These are phyloP conservation scores for Microtus pennsylvanicus DNA, from an alignment of 2,113 vertebrate genomes.

Conservation along the genomic window DNA sequence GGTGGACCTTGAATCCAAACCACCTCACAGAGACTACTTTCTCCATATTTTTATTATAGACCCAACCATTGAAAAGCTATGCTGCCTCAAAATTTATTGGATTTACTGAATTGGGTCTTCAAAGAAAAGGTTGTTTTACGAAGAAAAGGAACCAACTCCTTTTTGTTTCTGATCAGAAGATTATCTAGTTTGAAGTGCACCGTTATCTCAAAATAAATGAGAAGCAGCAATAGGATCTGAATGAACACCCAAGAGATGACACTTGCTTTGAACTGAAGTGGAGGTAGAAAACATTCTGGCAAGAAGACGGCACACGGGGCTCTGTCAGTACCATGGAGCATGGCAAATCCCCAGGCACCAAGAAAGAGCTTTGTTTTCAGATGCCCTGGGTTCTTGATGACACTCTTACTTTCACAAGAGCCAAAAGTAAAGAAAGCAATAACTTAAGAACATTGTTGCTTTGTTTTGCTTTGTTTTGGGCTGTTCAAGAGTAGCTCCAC, in stretches of 20 bases:
- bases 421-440: not conserved
- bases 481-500: not conserved
- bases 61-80: slow-evolving; percentile 60
- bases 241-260: slow-evolving; percentile 67
- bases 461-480: not conserved
- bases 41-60: slow-evolving; percentile 35
- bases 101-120: slow-evolving; percentile 65
- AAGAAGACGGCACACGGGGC: not conserved
- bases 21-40: slow-evolving; percentile 18
- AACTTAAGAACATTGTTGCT: not conserved
- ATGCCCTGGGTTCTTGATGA: not conserved
- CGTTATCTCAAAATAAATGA: slow-evolving; percentile 76
- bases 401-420: slow-evolving; percentile 48
- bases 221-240: slow-evolving; percentile 65
- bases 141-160: not conserved
- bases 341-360: slow-evolving; percentile 40
- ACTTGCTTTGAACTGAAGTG: slow-evolving; percentile 68
- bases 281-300: not conserved
- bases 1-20: slow-evolving; percentile 16
- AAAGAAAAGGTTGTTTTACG: slow-evolving; percentile 54
- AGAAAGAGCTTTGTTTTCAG: slow-evolving; percentile 63
- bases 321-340: slow-evolving; percentile 1
- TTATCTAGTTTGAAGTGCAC: slow-evolving; percentile 80
- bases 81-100: slow-evolving; percentile 59
- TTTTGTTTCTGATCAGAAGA: slow-evolving; percentile 69